These are phyloP conservation scores for Heliconius aoede DNA, from an alignment of 2,888 invertebrate genomes.

Conservation along the genomic window DNA sequence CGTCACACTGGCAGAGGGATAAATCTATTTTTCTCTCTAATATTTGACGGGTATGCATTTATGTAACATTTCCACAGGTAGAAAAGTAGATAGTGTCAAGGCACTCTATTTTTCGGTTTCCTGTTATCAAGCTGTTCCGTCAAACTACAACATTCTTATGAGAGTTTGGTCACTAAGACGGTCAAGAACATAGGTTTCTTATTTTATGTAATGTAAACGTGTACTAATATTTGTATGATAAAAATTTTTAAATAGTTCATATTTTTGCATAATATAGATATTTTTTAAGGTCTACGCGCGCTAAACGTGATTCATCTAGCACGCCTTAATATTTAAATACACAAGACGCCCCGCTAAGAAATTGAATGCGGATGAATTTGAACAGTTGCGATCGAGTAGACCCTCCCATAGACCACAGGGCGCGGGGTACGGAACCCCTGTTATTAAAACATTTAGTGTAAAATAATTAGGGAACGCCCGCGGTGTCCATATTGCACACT, in stretches of 20 bases:
- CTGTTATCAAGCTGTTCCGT: background rate
- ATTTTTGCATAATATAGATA: too few species aligned
- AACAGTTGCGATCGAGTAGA: slow-evolving; percentile 56
- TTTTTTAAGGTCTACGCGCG: background rate
- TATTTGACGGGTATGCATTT: background rate
- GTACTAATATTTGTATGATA: too few species aligned
- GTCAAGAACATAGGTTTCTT: too few species aligned
- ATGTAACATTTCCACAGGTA: background rate
- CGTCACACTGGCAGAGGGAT: background rate
- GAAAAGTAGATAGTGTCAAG: background rate
- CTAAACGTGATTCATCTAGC: slow-evolving; percentile 22
- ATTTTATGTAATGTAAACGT: too few species aligned
- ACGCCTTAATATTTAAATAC: slow-evolving; percentile 33
- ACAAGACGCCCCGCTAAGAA: slow-evolving; percentile 57
- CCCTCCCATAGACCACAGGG: slow-evolving; percentile 71
- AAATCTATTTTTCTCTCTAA: background rate
- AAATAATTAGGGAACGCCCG: slow-evolving; percentile 53
- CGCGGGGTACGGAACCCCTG: slow-evolving; percentile 67
- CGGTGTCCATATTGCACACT: slow-evolving; percentile 51
- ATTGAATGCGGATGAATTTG: slow-evolving; percentile 64
- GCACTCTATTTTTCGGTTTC: background rate
- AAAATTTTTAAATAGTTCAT: too few species aligned
- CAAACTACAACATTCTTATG: too few species aligned
- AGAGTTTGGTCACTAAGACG: too few species aligned
- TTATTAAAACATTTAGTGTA: slow-evolving; percentile 63